Evolutionary conservation across 2,113 vertebrate genomes (phyloP), one percentile per base, ranked within the genome.

Genomic region (Pterocles burchelli): DNA sequence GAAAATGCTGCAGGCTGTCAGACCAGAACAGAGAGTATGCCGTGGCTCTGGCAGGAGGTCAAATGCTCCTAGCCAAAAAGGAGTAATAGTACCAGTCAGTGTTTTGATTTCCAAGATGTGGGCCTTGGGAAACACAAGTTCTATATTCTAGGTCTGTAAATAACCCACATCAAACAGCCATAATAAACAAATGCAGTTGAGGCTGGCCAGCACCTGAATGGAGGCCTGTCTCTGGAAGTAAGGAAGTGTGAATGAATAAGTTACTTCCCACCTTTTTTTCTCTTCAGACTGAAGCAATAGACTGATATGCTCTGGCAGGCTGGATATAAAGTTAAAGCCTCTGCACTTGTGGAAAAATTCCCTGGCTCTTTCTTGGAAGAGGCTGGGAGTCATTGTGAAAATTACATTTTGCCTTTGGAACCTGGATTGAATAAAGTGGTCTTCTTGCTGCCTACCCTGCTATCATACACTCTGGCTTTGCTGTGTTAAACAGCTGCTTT

Each of bases 121-220:
- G 52, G 66, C 72, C 66, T 78, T 78, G 80, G 45, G 91, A 96
- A 95, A 93, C 73, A 59, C 48, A 54, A 62, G 65, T 73, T 92
- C 89, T 81, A 74, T 71, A 52, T 67, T 94, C 79, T 46, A 91
- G 51, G 54, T 52, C 74, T 93, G 79, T 94, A 94, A 96, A 90
- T 93, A 96, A 94, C 52, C 75, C 85, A 88, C 90, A 87, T 82
- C 90, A 94, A 94, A 90, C 28, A 94, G 79, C 76, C 52, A 55
- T 43, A 33, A 57, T 75, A 87, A 86, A 91, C 59, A 89, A 74
- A 5, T 11, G 49, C 72, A 72, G 61, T 4, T 75, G 76, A 84
- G 68, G 18, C 66, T 68, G 83, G 72, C 68, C 26, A 68, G 90
- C 66, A 49, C 68, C 89, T 96, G 92, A 96, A 90, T 86, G 77